Conservation (phyloP, 2,797 vertebrate species). For the Bradypodion pumilum region DNA sequence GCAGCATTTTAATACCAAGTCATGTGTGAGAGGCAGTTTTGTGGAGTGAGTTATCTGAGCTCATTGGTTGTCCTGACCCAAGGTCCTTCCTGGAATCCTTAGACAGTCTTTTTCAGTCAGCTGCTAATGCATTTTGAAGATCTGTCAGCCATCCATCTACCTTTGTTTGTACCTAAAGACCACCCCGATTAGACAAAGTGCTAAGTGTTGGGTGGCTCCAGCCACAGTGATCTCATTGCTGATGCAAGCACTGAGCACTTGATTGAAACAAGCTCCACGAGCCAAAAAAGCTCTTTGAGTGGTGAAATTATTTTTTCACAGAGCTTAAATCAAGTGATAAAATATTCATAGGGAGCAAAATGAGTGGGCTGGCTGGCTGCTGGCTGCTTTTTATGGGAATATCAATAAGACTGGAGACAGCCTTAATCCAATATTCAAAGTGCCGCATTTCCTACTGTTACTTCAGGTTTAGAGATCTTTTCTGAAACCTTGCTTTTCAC, state of each 20-base stretch:
- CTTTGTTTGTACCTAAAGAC: conserved; percentile 26
- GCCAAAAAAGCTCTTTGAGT: conserved; percentile 56
- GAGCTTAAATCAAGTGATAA: conserved; percentile 72
- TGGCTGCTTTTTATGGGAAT: conserved; percentile 76
- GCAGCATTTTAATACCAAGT: not conserved
- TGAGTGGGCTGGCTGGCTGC: conserved; percentile 61
- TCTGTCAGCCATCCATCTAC: conserved; percentile 24
- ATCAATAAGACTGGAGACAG: conserved; percentile 80
- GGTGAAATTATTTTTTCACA: conserved; percentile 55
- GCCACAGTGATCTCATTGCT: conserved; percentile 29
- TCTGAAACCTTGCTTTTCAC: conserved; percentile 62
- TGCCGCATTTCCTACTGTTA: conserved; percentile 51
- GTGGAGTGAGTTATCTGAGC: not conserved
- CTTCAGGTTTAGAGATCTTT: conserved; percentile 66
- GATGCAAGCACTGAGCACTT: not conserved
- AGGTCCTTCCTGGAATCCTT: conserved; percentile 27
- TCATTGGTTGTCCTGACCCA: not conserved
- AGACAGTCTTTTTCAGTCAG: not conserved
- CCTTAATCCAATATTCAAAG: conserved; percentile 78
- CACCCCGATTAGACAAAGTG: conserved; percentile 26
- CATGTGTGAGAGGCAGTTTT: not conserved
- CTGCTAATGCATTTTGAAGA: conserved; percentile 41
- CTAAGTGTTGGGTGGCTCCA: conserved; percentile 17
- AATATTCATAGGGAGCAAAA: conserved; percentile 79
- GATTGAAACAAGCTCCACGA: conserved; percentile 29